Conservation (phyloP, 2,113 vertebrate species). For the Apteryx mantelli region DNA sequence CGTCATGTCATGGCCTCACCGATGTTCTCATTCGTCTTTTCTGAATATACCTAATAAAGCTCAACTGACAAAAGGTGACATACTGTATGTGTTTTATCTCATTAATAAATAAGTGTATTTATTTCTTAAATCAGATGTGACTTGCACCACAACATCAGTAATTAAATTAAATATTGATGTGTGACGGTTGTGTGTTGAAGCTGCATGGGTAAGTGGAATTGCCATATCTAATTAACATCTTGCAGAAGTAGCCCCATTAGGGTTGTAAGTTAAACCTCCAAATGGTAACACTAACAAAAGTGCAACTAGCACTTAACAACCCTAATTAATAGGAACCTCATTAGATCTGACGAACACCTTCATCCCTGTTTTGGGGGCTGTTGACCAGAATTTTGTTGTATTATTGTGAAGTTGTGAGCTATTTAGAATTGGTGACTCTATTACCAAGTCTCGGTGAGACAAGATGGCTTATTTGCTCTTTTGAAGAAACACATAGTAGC, state of each 20-base stretch:
- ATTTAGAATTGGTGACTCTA: neutral
- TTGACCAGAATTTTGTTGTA: neutral
- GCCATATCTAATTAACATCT: slow-evolving; percentile 90
- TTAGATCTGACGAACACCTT: slow-evolving; percentile 83
- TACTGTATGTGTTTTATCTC: slow-evolving; percentile 88
- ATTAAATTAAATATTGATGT: slow-evolving; percentile 96
- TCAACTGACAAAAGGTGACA: slow-evolving; percentile 65
- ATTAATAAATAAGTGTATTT: slow-evolving; percentile 94
- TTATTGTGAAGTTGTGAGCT: neutral
- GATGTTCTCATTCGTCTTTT: neutral
- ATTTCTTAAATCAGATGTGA: slow-evolving; percentile 92
- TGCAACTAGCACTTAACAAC: slow-evolving; percentile 79
- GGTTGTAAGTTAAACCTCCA: slow-evolving; percentile 85
- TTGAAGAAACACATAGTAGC: neutral
- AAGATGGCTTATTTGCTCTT: neutral
- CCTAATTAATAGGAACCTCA: slow-evolving; percentile 83
- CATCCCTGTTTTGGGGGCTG: neutral
- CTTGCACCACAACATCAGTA: slow-evolving; percentile 87
- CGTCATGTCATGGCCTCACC: fast-evolving
- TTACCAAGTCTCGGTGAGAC: neutral
- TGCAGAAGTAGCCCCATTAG: slow-evolving; percentile 85
- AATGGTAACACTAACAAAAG: slow-evolving; percentile 82
- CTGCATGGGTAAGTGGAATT: slow-evolving; percentile 87
- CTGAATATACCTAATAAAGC: slow-evolving; percentile 7
- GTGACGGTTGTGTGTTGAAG: slow-evolving; percentile 77